A percentile compares a stretch with the other conserved stretches of the same genome.
Evolutionary conservation across 2,888 invertebrate genomes (phyloP).

Genomic region (Azorinus chamasolen): DNA sequence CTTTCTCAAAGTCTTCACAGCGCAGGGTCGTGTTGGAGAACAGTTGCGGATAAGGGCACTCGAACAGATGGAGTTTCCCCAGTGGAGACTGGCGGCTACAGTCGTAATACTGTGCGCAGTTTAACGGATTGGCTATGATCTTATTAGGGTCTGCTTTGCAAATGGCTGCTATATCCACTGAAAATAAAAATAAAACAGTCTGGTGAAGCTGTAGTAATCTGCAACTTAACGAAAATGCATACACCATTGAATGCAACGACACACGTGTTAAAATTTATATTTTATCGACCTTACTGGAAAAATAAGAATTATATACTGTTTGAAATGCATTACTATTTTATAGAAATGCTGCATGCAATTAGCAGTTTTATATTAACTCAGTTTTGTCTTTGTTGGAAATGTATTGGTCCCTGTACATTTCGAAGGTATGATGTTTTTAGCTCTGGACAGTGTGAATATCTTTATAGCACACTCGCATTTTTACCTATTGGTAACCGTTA

Average conservation of each 20-base stretch:
- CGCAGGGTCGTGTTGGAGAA: constrained; percentile 62
- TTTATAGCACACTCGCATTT: too few relatives aligned
- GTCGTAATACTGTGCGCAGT: constrained; percentile 79
- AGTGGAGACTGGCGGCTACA: constrained; percentile 63
- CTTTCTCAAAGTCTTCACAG: constrained; percentile 67
- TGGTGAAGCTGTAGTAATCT: too few relatives aligned
- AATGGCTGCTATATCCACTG: constrained; percentile 57
- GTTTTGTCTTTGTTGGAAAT: too few relatives aligned
- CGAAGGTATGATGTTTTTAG: too few relatives aligned
- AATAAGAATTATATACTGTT: too few relatives aligned
- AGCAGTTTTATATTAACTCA: too few relatives aligned
- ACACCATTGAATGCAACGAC: background rate
- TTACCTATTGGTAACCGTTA: too few relatives aligned
- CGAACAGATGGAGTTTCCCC: constrained; percentile 61
- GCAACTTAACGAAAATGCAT: background rate
- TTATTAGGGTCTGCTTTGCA: constrained; percentile 57
- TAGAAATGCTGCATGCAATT: too few relatives aligned
- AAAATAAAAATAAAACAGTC: background rate
- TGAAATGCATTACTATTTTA: too few relatives aligned
- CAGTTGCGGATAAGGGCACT: constrained; percentile 76
- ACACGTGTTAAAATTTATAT: background rate
- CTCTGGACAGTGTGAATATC: too few relatives aligned
- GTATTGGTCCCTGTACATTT: too few relatives aligned
- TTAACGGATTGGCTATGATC: constrained; percentile 69
- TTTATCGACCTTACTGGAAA: too few relatives aligned